A percentile compares a stretch with the other conserved stretches of the same genome.
phyloP scores from a whole-genome alignment of 2,113 vertebrate genomes.

The Pygathrix nemaeus region DNA sequence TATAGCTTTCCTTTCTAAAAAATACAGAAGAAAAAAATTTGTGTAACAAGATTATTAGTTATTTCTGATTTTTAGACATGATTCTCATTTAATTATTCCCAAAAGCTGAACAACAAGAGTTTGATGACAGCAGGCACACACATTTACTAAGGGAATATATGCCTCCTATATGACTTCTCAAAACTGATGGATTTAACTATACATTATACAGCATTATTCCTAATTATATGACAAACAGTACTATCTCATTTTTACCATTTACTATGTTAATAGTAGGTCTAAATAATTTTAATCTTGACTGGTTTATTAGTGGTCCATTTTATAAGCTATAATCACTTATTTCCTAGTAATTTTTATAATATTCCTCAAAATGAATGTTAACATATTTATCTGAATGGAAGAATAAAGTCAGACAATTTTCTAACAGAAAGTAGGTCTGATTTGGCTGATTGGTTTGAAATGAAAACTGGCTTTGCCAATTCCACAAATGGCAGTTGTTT shows the following conservation, averaged over 20 bases:
- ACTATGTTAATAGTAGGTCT: constrained; percentile 6
- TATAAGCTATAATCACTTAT: background rate
- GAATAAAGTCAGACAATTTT: constrained; percentile 46
- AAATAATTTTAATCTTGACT: constrained; percentile 21
- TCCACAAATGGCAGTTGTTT: background rate
- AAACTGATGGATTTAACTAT: background rate
- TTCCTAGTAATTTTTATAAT: constrained; percentile 12
- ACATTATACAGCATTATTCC: background rate
- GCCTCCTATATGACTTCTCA: constrained; percentile 12
- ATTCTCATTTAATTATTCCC: constrained; percentile 24
- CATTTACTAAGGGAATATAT: background rate
- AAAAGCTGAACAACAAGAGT: background rate
- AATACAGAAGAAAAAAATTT: constrained; percentile 2
- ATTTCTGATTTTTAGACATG: constrained; percentile 30
- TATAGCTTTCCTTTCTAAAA: background rate
- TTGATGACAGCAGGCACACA: background rate
- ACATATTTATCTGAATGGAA: constrained; percentile 23
- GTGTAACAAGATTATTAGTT: constrained; percentile 44
- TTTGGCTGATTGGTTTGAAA: constrained; percentile 24
- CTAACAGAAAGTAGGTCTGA: constrained; percentile 8
- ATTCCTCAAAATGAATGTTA: background rate
- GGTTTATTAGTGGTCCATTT: constrained; percentile 14
- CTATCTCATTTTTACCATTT: background rate
- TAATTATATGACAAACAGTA: constrained; percentile 12
- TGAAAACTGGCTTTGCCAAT: background rate